A percentile compares a stretch with the other conserved stretches of the same genome.
Evolutionary conservation across 2,113 vertebrate species (phyloP).

Genomic region (Copsychus sechellarum): DNA sequence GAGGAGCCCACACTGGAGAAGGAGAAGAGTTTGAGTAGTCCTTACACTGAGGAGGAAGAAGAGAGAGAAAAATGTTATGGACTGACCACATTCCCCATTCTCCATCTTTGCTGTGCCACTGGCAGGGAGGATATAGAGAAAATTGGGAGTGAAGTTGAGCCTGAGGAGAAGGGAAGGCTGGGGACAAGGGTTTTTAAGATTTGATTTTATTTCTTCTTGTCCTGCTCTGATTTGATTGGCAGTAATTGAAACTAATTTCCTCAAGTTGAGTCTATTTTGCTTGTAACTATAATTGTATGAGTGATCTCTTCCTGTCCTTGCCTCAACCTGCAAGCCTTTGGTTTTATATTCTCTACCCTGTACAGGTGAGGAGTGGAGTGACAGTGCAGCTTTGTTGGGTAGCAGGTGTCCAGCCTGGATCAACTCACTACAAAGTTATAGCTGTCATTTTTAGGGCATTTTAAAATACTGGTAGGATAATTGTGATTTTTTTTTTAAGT

Average conservation of each 20-base stretch:
- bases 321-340: neutral
- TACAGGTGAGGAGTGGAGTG: neutral
- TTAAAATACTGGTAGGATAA: neutral
- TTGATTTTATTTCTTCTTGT: neutral
- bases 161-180: neutral
- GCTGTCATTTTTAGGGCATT: neutral
- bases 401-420: neutral
- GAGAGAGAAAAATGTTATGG: neutral
- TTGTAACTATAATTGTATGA: neutral
- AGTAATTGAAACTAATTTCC: neutral
- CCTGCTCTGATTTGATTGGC: neutral
- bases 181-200: neutral
- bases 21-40: neutral
- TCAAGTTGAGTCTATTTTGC: neutral
- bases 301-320: neutral
- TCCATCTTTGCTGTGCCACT: neutral
- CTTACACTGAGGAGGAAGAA: neutral
- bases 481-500: neutral
- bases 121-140: fast-evolving
- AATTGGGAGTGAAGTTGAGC: neutral
- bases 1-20: neutral
- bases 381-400: neutral
- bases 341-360: neutral
- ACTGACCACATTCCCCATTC: neutral
- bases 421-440: neutral